Percentiles rank a stretch among this genome's conserved stretches.
Conservation (phyloP, 1,140 invertebrate species). For the Apis dorsata region DNA sequence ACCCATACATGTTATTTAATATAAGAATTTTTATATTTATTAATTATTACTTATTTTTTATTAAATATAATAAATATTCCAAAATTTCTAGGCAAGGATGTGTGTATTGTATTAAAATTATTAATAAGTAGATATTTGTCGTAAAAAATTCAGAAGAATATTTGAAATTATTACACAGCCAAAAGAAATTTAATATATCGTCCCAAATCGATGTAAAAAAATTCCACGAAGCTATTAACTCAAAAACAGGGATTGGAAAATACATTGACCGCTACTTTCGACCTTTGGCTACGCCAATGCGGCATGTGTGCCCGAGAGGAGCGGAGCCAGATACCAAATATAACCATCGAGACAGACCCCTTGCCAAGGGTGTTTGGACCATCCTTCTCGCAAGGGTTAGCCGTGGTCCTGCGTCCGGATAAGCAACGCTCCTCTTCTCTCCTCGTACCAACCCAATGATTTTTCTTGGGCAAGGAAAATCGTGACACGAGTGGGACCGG, state of each 20-base stretch:
- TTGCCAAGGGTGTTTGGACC: constrained; percentile 78
- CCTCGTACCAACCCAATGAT: constrained; percentile 10
- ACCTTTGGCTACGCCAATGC: constrained; percentile 67
- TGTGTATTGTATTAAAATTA: too few relatives aligned
- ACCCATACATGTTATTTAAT: too few relatives aligned
- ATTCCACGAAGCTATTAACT: neutral
- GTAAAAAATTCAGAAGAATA: too few relatives aligned
- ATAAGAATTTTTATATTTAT: too few relatives aligned
- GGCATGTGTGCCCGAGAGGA: constrained; percentile 65
- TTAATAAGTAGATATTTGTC: too few relatives aligned
- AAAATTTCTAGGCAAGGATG: too few relatives aligned
- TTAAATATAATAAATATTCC: too few relatives aligned
- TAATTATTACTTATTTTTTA: too few relatives aligned
- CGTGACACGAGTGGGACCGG: constrained; percentile 9
- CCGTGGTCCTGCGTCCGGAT: constrained; percentile 27
- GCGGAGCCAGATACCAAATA: constrained; percentile 76
- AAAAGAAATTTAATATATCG: too few relatives aligned
- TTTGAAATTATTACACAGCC: too few relatives aligned
- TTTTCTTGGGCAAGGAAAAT: constrained; percentile 49
- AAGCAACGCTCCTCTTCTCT: constrained; percentile 24
- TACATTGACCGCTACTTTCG: constrained; percentile 32
- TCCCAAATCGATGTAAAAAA: too few relatives aligned
- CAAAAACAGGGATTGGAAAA: neutral
- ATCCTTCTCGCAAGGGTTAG: constrained; percentile 69
- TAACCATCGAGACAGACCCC: constrained; percentile 74